phyloP scores from a whole-genome alignment of 37 sponge, comb jelly and placozoan species.

The Oscarella lobularis region DNA sequence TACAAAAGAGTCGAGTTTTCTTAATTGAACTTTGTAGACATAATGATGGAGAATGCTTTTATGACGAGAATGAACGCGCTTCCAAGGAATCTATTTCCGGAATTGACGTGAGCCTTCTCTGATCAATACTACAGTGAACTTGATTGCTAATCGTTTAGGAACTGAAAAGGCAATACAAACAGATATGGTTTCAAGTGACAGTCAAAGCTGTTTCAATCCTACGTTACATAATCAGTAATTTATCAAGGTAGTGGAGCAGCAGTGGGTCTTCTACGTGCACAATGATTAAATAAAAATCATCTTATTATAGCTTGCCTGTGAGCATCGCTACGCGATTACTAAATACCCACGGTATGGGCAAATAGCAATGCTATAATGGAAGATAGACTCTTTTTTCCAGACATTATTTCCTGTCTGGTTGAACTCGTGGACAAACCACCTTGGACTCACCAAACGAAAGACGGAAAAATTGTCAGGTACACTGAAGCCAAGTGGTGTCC shows the following conservation, averaged over 20 bases:
- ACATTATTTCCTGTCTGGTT: neutral
- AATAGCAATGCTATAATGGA: no score
- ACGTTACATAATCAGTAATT: neutral
- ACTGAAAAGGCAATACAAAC: slow-evolving; percentile 1
- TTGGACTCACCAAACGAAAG: neutral
- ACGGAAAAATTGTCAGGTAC: neutral
- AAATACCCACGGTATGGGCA: no score
- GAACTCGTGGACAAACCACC: neutral
- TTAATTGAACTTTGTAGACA: no score
- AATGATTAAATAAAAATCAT: no score
- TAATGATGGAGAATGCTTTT: no score
- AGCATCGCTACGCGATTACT: no score
- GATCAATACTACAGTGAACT: no score
- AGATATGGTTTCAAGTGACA: slow-evolving; percentile 2
- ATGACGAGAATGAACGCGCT: neutral
- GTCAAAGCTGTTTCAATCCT: slow-evolving; percentile 5
- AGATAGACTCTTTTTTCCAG: neutral
- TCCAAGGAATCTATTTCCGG: no score
- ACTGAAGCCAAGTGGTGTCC: neutral
- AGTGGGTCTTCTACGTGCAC: no score
- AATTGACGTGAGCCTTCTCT: no score
- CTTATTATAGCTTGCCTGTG: no score
- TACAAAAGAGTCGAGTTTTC: no score
- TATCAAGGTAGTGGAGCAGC: neutral
- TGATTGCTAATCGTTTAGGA: slow-evolving; percentile 6